Evolutionary conservation across 1,140 invertebrate genomes (phyloP), one percentile per base, ranked within the genome.

Genomic region (Aphidius ervi): DNA sequence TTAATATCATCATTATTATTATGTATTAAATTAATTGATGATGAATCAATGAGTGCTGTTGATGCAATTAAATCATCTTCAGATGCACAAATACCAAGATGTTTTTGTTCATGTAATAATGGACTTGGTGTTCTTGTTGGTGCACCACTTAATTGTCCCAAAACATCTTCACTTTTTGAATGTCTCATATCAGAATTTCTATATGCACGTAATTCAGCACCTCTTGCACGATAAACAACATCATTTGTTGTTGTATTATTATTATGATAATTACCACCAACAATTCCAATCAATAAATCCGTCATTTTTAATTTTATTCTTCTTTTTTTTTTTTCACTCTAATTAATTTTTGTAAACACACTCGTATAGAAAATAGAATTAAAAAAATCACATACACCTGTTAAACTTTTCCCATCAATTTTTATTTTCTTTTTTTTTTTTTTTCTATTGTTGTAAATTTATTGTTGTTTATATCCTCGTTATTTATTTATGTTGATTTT

Each of bases 21-120:
- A 39, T 59, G 57, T 4, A 46, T 46, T 20, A 56, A 47, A 37
- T 16, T 56, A 10, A 63, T 70, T 65, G 59, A 71, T 68, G 49
- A 71, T 69, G 49, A 69, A 70, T 77, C 73, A 7, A 71, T 71
- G 9, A 82, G 70, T 42, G 75, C 77, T 53, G 71, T 78, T 37
- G 75, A 70, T 10, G 76, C 74, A 3, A 78, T 67, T 6, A 82
- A 73, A 56, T 82, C 81, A 57, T 80, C 78, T 59, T 79, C 77
- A 37, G 78, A 80, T 3, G 74, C 72, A 1, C 70, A 67, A 3
- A 64, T 63, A 31, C 23, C 23, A 31, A 31, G 2, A 31, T 31
- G 23, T 31, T 31, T 31, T 41, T 61, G 59, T 7, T 61, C 59
- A 42, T 46, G 53, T 3, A 72, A 61, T 4, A 75, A 46, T 9